phyloP scores from a whole-genome alignment of 2,888 invertebrate species.

The Stictocephala bisonia region DNA sequence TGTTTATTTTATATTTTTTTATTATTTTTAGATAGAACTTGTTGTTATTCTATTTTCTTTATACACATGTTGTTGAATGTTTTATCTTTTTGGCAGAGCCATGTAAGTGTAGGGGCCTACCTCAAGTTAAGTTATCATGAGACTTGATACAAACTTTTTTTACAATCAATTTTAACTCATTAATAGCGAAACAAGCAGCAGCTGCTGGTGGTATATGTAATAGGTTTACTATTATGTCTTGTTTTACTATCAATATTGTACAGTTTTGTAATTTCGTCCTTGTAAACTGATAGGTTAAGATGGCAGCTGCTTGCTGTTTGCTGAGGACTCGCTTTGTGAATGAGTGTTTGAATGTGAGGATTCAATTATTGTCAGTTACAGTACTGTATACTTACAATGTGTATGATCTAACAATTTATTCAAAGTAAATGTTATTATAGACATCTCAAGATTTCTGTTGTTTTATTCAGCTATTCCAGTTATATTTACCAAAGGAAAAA shows the following conservation, averaged over 20 bases:
- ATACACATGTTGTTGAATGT: no score
- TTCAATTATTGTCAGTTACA: slow-evolving; percentile 22
- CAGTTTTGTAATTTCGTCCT: slow-evolving; percentile 41
- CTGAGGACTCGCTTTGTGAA: no score
- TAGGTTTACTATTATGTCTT: slow-evolving; percentile 2
- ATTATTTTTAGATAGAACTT: no score
- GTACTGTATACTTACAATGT: slow-evolving; percentile 39
- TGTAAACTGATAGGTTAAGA: slow-evolving; percentile 20
- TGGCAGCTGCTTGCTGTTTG: slow-evolving; percentile 25
- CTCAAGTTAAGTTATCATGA: no score
- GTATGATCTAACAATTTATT: slow-evolving; percentile 36
- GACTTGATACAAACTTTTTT: no score
- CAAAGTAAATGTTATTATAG: slow-evolving; percentile 23
- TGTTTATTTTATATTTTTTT: no score
- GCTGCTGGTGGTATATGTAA: slow-evolving; percentile 1
- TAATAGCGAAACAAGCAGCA: no score
- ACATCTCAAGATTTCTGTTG: background rate
- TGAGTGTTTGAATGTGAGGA: slow-evolving; percentile 23
- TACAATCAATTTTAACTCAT: no score
- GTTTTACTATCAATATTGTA: slow-evolving; percentile 24
- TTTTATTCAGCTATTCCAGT: background rate
- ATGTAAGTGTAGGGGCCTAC: no score
- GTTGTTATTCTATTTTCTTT: no score
- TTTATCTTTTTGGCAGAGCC: no score
- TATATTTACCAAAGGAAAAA: no score